Conservation (phyloP, 2,888 invertebrate species). For the Scelioninae gen. 1 region DNA sequence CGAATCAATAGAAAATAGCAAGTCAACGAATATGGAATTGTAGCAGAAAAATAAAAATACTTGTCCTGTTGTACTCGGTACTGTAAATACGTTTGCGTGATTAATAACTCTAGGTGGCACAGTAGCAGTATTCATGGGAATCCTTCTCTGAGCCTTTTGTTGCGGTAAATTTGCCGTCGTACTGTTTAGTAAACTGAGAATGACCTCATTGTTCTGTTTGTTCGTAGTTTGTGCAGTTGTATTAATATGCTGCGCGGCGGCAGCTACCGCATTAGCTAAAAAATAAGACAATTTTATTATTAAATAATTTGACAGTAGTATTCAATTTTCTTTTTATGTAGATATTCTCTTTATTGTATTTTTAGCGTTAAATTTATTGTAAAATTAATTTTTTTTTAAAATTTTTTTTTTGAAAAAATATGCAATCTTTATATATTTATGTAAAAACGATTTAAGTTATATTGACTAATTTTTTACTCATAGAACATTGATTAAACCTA, state of each 20-base stretch:
- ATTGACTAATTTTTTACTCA: too few relatives aligned
- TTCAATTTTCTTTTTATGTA: too few relatives aligned
- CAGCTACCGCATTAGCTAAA: constrained; percentile 80
- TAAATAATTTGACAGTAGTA: constrained; percentile 2
- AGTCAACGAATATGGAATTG: not conserved
- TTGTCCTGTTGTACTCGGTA: constrained; percentile 82
- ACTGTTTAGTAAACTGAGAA: constrained; percentile 91
- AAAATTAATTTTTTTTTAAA: too few relatives aligned
- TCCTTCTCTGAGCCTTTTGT: constrained; percentile 81
- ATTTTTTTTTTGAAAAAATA: too few relatives aligned
- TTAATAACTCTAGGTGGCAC: constrained; percentile 81
- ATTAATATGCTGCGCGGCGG: constrained; percentile 82
- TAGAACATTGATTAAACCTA: too few relatives aligned
- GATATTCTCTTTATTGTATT: too few relatives aligned
- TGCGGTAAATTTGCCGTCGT: constrained; percentile 87
- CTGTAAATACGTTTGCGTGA: constrained; percentile 83
- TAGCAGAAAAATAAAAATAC: constrained; percentile 65
- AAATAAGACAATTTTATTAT: constrained; percentile 20
- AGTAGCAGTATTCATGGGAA: constrained; percentile 81
- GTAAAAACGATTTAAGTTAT: too few relatives aligned
- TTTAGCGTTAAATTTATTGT: too few relatives aligned
- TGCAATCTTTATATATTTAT: too few relatives aligned
- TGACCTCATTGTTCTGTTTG: constrained; percentile 88
- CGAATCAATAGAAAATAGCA: too few relatives aligned
- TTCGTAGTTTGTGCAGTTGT: constrained; percentile 82